Evolutionary conservation across 2,113 vertebrate species (phyloP).

Genomic region (Rhynchomys soricoides): DNA sequence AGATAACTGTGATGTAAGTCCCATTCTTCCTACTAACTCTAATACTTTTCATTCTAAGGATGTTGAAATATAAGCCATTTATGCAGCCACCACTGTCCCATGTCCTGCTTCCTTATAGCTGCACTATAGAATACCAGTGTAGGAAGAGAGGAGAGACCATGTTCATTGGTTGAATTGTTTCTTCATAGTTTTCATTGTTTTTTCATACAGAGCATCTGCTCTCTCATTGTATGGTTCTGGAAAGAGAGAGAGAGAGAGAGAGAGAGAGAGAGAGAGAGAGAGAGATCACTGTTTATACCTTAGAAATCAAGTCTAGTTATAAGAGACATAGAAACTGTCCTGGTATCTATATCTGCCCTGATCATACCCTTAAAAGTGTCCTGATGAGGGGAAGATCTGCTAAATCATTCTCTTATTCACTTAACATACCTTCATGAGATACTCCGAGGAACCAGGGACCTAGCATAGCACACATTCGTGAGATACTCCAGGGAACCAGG

Average conservation of each 20-base stretch:
- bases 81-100: background rate
- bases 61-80: background rate
- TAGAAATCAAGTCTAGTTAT: background rate
- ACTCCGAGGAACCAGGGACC: background rate
- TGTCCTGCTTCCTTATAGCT: background rate
- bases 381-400: background rate
- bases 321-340: background rate
- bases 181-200: background rate
- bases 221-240: background rate
- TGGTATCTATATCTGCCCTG: background rate
- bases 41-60: background rate
- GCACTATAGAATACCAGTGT: rapidly evolving
- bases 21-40: background rate
- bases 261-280: background rate
- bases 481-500: background rate
- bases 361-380: background rate
- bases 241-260: background rate
- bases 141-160: background rate
- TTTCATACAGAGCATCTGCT: too few species aligned
- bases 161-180: background rate
- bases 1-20: background rate
- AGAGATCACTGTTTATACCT: background rate
- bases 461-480: background rate
- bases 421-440: background rate
- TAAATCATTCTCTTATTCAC: conserved; percentile 14